Base-by-base conservation (phyloP, 2,888 invertebrate genomes). In the Trachelus iudaicus region DNA sequence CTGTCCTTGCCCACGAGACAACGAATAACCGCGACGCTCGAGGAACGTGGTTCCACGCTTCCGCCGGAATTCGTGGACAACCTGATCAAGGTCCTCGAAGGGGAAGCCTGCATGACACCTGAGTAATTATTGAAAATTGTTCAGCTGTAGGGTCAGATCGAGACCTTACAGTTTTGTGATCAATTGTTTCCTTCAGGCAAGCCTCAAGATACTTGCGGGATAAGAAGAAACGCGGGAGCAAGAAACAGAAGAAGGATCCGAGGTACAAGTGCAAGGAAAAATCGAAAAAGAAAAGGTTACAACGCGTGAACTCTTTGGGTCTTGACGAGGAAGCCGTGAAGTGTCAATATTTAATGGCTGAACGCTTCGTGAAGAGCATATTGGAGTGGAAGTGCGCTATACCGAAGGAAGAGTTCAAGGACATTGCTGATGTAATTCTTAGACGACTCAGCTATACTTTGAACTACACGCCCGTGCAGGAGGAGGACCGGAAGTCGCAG, bases 331-430 rank as follows among this genome's bases (percentile, higher is more conserved):
- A 90, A 9, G 85, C 89, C 1, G 86, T 87, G 0, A 80, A 80
- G 13, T 88, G 86, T 73, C 90, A 90, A 76, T 89, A 89, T 75
- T 11, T 82, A 13, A 88, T 91, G 83, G 90, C 91, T 4, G 86
- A 89, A 77, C 83, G 85, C 56, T 91, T 91, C 73, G 89, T 91
- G 0, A 85, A 84, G 35, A 88, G 87, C 73, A 89, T 91, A 23
- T 79, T 91, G 0, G 79, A 84, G 30, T 88, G 87, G 87, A 85
- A 85, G 69, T 87, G 87, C 40, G 77, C 81, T 0, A 84, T 85
- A 34, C 88, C 87, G 0, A 77, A 73, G 34, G 83, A 88, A 9
- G 90, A 91, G 30, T 88, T 88, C 69, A 73, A 71, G 15, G 91
- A 91, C 40, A 87, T 91, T n/a, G 79, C 89, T 0, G 82, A 86